phyloP scores from a whole-genome alignment of 1,140 invertebrate genomes.

The Drosophila lacteicornis region DNA sequence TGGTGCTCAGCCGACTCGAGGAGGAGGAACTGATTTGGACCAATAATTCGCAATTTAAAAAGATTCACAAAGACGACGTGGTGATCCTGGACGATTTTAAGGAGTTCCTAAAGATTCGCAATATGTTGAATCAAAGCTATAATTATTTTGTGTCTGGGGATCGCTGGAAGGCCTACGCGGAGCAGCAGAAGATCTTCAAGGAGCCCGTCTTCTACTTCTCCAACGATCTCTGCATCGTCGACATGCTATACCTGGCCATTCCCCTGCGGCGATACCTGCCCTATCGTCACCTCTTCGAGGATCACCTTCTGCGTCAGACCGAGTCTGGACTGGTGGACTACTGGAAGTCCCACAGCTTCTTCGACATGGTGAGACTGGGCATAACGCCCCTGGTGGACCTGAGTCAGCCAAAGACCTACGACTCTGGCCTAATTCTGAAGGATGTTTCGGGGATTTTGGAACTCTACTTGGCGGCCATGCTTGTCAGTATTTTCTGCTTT shows the following conservation, averaged over 20 bases:
- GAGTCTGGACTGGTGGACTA: conserved; percentile 47
- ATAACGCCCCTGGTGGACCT: conserved; percentile 23
- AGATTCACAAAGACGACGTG: neutral
- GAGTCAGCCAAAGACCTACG: neutral
- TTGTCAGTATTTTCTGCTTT: conserved; percentile 24
- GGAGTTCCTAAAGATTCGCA: conserved; percentile 8
- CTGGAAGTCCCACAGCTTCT: conserved; percentile 52
- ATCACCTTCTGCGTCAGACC: conserved; percentile 41
- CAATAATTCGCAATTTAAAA: neutral
- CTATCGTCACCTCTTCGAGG: conserved; percentile 55
- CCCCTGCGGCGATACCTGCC: conserved; percentile 40
- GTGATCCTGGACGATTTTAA: conserved; percentile 1
- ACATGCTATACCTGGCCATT: conserved; percentile 21
- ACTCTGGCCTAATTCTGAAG: conserved; percentile 6
- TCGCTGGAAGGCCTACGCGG: conserved; percentile 43
- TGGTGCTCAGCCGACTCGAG: conserved; percentile 3
- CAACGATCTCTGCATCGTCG: conserved; percentile 45
- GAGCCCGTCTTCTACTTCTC: conserved; percentile 46
- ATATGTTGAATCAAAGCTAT: conserved; percentile 46
- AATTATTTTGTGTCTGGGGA: conserved; percentile 18
- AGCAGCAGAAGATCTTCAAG: conserved; percentile 51
- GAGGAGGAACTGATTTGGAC: neutral
- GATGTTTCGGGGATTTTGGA: conserved; percentile 45
- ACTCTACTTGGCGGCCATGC: conserved; percentile 17
- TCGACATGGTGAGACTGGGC: conserved; percentile 49